A percentile compares a stretch with the other conserved stretches of the same genome.
phyloP scores from a whole-genome alignment of 2,113 vertebrate species.

The Nematolebias whitei region DNA sequence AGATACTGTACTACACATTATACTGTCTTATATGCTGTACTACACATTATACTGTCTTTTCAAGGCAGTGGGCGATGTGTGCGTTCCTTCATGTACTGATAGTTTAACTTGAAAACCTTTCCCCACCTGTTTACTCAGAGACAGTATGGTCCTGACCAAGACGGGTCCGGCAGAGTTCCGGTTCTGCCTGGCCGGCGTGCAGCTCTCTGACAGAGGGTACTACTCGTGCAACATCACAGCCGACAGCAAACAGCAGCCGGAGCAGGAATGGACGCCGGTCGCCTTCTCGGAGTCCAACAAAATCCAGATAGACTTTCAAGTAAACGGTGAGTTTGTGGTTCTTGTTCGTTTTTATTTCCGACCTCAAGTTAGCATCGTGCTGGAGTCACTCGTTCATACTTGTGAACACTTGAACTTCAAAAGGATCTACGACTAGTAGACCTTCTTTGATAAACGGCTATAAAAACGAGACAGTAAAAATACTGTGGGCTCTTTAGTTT shows the following conservation, averaged over 20 bases:
- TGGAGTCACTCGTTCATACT: too few relatives aligned
- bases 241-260: conserved; percentile 85
- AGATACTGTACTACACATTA: too few relatives aligned
- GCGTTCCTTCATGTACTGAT: too few relatives aligned
- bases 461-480: too few relatives aligned
- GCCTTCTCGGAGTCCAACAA: conserved; percentile 87
- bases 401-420: too few relatives aligned
- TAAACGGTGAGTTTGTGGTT: conserved; percentile 80
- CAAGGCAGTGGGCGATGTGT: too few relatives aligned
- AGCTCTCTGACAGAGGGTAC: conserved; percentile 87
- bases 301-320: conserved; percentile 88
- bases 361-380: too few relatives aligned
- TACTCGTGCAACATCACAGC: conserved; percentile 92
- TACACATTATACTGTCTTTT: too few relatives aligned
- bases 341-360: background rate
- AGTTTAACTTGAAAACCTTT: rapidly evolving
- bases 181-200: conserved; percentile 89
- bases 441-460: too few relatives aligned
- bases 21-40: too few relatives aligned
- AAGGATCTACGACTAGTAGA: too few relatives aligned
- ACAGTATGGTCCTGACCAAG: conserved; percentile 88
- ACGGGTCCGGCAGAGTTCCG: conserved; percentile 87
- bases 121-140: conserved; percentile 60
- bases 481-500: too few relatives aligned
- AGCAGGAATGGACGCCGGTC: conserved; percentile 82